Evolutionary conservation across 2,888 invertebrate species (phyloP).

Genomic region (Acleris holmiana): DNA sequence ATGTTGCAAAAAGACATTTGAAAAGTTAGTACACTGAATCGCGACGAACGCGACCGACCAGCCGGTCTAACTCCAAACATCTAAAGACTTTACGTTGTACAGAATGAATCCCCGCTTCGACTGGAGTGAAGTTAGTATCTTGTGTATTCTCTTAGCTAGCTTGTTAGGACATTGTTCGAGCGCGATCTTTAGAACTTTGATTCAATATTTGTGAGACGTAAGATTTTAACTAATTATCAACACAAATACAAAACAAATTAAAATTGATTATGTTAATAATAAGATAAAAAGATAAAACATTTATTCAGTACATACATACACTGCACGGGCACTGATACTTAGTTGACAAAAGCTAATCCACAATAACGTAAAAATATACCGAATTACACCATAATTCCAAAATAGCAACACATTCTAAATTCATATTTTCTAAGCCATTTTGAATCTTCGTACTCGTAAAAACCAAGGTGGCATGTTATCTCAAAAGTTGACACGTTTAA

Average conservation of each 20-base stretch:
- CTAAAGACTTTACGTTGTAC: slow-evolving; percentile 49
- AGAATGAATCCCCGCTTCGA: slow-evolving; percentile 46
- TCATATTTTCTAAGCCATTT: no score
- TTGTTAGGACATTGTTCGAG: slow-evolving; percentile 33
- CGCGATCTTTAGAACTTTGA: slow-evolving; percentile 25
- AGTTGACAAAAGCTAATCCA: no score
- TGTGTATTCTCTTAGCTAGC: slow-evolving; percentile 39
- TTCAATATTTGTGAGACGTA: slow-evolving; percentile 14
- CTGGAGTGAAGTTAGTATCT: slow-evolving; percentile 38
- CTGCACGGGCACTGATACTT: no score
- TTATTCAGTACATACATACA: no score
- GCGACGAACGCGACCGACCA: slow-evolving; percentile 50
- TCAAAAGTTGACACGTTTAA: no score
- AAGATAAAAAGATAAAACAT: no score
- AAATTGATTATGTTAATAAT: background rate
- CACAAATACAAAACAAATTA: background rate
- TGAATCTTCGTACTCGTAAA: no score
- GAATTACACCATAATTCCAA: no score
- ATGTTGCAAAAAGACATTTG: slow-evolving; percentile 61
- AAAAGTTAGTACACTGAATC: slow-evolving; percentile 56
- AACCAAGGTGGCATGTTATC: no score
- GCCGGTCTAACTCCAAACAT: slow-evolving; percentile 51
- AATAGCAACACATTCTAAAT: no score
- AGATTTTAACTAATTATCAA: background rate
- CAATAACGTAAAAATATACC: no score